Evolutionary conservation across 2,797 vertebrate genomes (phyloP).

Genomic region (Thripadectes ignobilis): DNA sequence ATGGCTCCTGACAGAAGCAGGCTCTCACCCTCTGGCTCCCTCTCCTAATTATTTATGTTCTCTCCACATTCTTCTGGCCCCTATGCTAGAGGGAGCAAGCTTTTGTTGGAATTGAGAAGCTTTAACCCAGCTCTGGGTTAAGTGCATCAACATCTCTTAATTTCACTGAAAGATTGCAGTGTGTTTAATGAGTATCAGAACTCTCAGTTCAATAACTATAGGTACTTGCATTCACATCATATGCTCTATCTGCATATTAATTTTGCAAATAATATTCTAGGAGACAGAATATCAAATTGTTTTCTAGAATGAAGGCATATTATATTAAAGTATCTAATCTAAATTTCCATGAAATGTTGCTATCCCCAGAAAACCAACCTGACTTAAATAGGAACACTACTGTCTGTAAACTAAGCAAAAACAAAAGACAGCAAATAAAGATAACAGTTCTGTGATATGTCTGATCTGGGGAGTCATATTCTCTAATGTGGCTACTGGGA

Average conservation of each 20-base stretch:
- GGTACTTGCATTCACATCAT: neutral
- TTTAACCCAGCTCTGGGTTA: neutral
- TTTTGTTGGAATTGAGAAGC: neutral
- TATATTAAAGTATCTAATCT: neutral
- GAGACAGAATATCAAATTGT: neutral
- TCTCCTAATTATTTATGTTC: neutral
- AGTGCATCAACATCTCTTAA: neutral
- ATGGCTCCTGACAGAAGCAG: neutral
- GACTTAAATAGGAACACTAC: neutral
- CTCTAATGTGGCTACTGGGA: neutral
- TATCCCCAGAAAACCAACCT: neutral
- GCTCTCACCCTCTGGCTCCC: neutral
- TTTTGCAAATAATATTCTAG: neutral
- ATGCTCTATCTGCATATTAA: neutral
- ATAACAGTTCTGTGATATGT: neutral
- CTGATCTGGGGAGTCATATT: neutral
- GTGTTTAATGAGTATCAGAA: neutral
- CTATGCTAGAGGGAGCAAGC: neutral
- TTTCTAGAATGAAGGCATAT: neutral
- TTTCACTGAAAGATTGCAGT: neutral
- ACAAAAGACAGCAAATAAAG: neutral
- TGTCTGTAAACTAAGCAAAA: neutral
- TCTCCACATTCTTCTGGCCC: neutral
- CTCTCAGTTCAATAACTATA: neutral
- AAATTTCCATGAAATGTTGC: neutral